Conservation (phyloP, 2,797 vertebrate species). For the Odontamblyopus rebecca region DNA sequence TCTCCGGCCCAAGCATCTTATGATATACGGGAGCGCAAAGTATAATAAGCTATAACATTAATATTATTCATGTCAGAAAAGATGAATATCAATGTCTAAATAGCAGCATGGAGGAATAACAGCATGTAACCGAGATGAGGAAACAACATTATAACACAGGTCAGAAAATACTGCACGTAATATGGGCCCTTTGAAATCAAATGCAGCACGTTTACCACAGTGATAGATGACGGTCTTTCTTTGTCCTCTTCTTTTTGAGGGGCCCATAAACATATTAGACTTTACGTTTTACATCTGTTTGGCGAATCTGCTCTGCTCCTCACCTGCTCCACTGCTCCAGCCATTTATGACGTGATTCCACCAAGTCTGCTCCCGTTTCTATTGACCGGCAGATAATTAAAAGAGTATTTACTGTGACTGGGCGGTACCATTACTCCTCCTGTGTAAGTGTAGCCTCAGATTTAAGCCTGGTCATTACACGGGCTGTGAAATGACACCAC, state of each 20-base stretch:
- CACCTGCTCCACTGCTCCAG: background rate
- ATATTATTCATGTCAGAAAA: too few species aligned
- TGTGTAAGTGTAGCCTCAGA: background rate
- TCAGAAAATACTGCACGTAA: too few species aligned
- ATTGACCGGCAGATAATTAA: conserved; percentile 6
- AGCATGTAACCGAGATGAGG: too few species aligned
- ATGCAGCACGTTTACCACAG: too few species aligned
- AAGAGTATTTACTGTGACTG: conserved; percentile 9
- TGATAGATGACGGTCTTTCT: background rate
- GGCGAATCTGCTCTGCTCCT: background rate
- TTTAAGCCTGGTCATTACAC: conserved; percentile 7
- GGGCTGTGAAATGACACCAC: background rate
- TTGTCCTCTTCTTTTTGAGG: background rate
- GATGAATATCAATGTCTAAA: too few species aligned
- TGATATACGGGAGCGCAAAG: too few species aligned
- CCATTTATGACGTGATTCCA: background rate
- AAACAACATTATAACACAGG: too few species aligned
- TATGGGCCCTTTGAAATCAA: too few species aligned
- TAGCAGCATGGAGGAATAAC: too few species aligned
- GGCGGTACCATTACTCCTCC: conserved; percentile 1
- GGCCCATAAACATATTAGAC: background rate
- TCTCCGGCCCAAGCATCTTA: too few species aligned
- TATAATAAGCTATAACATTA: too few species aligned
- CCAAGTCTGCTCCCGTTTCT: background rate
- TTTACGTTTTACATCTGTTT: background rate